Evolutionary conservation across 2,113 vertebrate genomes (phyloP), one percentile per base, ranked within the genome.

Genomic region (Phalacrocorax pelagicus): DNA sequence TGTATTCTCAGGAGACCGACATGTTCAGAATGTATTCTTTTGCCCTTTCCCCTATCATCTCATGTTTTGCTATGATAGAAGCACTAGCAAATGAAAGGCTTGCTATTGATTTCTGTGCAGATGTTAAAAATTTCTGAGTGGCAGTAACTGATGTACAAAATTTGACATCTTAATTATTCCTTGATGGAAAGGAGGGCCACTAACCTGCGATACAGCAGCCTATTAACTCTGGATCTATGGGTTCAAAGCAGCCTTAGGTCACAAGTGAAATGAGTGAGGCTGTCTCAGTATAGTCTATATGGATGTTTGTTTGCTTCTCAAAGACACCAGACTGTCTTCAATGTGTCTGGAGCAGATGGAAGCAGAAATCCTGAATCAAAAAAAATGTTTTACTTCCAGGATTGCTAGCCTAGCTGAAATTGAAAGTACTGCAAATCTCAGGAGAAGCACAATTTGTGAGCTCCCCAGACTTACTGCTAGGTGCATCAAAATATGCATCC

Each of bases 71-170:
- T 94, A 18, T 80, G 94, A 83, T 79, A 81, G 81, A 97, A 97
- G 78, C 71, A 66, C 78, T 84, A 77, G 67, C 79, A 96, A 96
- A 92, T 88, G 54, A 91, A 95, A 91, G 88, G 63, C 36, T 95
- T 94, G 54, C 57, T 97, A 96, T 88, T 97, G 97, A 96, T 98
- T 97, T 95, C 74, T 95, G 61, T 88, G 81, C 91, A 91, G 78
- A 86, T 96, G 86, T 97, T 98, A 95, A 79, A 88, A 96, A 95
- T 96, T 96, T 92, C 44, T 2, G 47, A 82, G 58, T 91, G 62
- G 65, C 59, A 69, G 61, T 91, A 90, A 83, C 57, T 59, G 32
- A 88, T 57, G 61, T 93, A 95, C 77, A 90, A 55, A 66, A 93
- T 92, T 47, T 77, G 92, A 92, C 59, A 94, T 93, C 84, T 88